Evolutionary conservation across 2,113 vertebrate species (phyloP).

Genomic region (Trochalopteron elliotii): DNA sequence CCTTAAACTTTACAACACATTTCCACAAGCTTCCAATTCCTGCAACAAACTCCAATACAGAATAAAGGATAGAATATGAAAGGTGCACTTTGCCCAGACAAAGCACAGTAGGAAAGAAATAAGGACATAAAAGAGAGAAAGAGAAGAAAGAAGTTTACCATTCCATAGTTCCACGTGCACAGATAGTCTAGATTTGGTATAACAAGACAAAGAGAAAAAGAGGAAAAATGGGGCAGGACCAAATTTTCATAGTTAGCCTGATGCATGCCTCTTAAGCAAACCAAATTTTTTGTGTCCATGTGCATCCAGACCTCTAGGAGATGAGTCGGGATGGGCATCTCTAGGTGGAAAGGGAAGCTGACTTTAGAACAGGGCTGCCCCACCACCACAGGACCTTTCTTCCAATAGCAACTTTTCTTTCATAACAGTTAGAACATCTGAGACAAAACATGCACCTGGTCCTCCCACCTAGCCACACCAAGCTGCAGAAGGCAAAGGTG

Average conservation of each 20-base stretch:
- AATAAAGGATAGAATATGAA: background rate
- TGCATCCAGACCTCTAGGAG: background rate
- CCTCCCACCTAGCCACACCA: background rate
- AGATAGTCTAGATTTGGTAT: background rate
- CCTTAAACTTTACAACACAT: background rate
- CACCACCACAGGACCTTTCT: background rate
- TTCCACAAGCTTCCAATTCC: background rate
- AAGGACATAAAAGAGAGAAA: background rate
- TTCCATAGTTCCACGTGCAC: rapidly evolving
- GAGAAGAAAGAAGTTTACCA: background rate
- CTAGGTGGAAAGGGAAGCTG: background rate
- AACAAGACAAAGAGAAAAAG: background rate
- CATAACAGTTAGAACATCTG: background rate
- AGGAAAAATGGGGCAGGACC: background rate
- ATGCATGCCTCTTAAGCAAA: background rate
- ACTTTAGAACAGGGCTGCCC: background rate
- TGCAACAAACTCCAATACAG: background rate
- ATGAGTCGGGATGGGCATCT: background rate
- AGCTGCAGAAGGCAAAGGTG: background rate
- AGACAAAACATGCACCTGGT: background rate
- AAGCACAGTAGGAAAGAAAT: background rate
- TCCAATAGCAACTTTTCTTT: background rate
- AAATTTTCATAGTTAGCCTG: background rate
- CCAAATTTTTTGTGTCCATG: background rate
- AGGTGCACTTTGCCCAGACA: background rate